These are phyloP conservation scores for Melanaphis sacchari DNA, from an alignment of 1,140 invertebrate genomes.

Conservation along the genomic window DNA sequence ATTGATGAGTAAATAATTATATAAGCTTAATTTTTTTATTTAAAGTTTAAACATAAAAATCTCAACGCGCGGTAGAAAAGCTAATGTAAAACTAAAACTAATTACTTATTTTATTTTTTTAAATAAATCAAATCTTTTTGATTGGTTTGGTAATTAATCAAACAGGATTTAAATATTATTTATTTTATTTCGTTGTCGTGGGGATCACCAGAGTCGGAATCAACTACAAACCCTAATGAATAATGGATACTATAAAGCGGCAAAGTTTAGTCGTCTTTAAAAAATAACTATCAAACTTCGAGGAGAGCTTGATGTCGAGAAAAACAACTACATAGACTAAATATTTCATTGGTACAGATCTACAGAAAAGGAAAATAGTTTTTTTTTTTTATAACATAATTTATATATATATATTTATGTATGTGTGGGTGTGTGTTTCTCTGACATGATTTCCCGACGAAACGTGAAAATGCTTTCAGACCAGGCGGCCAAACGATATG, in stretches of 20 bases:
- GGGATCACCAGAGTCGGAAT: neutral
- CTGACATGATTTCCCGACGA: conserved; percentile 47
- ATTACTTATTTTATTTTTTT: neutral
- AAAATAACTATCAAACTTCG: conserved; percentile 20
- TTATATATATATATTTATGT: neutral
- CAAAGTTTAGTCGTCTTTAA: conserved; percentile 45
- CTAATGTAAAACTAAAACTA: neutral
- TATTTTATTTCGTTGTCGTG: neutral
- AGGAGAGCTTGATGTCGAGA: neutral
- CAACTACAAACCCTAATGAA: conserved; percentile 34
- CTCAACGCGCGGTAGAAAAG: neutral
- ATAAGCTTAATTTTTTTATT: neutral
- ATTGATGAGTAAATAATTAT: neutral
- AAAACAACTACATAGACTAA: conserved; percentile 45
- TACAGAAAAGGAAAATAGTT: neutral
- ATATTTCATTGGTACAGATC: conserved; percentile 37
- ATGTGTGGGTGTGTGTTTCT: neutral
- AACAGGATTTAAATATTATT: conserved; percentile 40
- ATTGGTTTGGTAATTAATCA: conserved; percentile 28
- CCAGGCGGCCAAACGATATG: conserved; percentile 43
- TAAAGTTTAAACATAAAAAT: neutral
- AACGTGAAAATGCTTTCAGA: conserved; percentile 56
- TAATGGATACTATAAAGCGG: conserved; percentile 22
- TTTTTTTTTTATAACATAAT: conserved; percentile 46
- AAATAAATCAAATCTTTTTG: neutral